phyloP scores from a whole-genome alignment of 2,888 invertebrate genomes.

The Lacanobia wlatinum region DNA sequence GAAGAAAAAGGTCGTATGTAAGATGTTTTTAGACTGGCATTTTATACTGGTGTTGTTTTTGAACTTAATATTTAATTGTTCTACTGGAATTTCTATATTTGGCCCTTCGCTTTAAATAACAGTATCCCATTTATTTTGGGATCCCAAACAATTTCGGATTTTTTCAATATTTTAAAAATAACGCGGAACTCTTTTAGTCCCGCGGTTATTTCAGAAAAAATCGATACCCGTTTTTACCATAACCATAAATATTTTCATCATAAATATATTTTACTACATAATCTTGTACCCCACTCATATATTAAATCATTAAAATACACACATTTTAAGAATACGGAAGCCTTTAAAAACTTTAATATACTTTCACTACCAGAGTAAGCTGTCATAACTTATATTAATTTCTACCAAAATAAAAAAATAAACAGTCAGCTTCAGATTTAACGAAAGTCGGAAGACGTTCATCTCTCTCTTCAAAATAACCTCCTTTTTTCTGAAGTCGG shows the following conservation, averaged over 20 bases:
- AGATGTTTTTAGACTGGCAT: not conserved
- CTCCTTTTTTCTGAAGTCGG: too few species aligned
- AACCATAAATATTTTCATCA: constrained; percentile 19
- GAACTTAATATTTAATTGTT: not conserved
- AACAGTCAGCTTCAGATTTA: not conserved
- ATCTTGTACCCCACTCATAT: not conserved
- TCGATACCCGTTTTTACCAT: not conserved
- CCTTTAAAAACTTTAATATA: constrained; percentile 13
- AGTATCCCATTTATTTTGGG: not conserved
- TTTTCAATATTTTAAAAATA: not conserved
- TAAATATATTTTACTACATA: constrained; percentile 27
- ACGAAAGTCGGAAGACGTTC: not conserved
- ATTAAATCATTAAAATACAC: not conserved
- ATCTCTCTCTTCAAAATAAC: not conserved
- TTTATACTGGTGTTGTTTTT: constrained; percentile 51
- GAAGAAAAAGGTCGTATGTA: constrained; percentile 32
- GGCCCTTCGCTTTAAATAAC: constrained; percentile 1
- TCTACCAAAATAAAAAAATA: not conserved
- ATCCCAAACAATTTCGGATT: not conserved
- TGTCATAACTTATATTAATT: not conserved
- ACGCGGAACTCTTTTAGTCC: not conserved
- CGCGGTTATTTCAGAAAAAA: not conserved
- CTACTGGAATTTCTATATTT: constrained; percentile 29
- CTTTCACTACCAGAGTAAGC: not conserved
- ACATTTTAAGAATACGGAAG: constrained; percentile 18